Evolutionary conservation across 2,113 vertebrate genomes (phyloP).

Genomic region (Syrrhaptes paradoxus): DNA sequence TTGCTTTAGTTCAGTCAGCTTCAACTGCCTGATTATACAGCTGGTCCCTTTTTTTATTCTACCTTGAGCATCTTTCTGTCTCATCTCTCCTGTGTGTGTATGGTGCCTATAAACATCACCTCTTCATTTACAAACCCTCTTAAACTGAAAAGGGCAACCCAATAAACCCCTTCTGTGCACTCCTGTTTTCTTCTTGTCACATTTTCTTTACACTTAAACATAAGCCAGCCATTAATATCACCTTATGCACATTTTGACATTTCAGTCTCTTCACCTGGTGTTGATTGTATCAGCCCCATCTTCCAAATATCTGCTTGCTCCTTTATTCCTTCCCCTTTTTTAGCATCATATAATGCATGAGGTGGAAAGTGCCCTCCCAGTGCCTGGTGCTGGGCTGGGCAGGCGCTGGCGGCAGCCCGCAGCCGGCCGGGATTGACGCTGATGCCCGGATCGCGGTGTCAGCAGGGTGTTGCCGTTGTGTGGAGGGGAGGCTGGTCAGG

Average conservation of each 20-base stretch:
- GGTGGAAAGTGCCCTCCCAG: not conserved
- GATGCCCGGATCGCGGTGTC: not conserved
- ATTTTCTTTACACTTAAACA: slow-evolving; percentile 2
- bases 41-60: not conserved
- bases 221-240: slow-evolving; percentile 36
- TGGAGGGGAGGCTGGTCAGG: not conserved
- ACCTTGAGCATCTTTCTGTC: not conserved
- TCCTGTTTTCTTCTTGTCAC: slow-evolving; percentile 12
- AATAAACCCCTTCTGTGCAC: not conserved
- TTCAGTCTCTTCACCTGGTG: slow-evolving; percentile 58
- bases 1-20: not conserved
- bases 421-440: not conserved
- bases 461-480: not conserved
- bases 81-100: not conserved
- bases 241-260: slow-evolving; percentile 56
- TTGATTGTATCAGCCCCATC: slow-evolving; percentile 8
- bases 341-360: slow-evolving; percentile 57
- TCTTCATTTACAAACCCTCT: not conserved
- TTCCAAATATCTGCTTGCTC: not conserved
- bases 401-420: not conserved
- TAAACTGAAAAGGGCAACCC: not conserved
- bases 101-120: not conserved
- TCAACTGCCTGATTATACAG: slow-evolving; percentile 48
- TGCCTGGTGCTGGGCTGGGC: not conserved
- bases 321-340: slow-evolving; percentile 34